These are phyloP conservation scores for Yponomeuta malinellus DNA, from an alignment of 2,888 invertebrate species.

Conservation along the genomic window DNA sequence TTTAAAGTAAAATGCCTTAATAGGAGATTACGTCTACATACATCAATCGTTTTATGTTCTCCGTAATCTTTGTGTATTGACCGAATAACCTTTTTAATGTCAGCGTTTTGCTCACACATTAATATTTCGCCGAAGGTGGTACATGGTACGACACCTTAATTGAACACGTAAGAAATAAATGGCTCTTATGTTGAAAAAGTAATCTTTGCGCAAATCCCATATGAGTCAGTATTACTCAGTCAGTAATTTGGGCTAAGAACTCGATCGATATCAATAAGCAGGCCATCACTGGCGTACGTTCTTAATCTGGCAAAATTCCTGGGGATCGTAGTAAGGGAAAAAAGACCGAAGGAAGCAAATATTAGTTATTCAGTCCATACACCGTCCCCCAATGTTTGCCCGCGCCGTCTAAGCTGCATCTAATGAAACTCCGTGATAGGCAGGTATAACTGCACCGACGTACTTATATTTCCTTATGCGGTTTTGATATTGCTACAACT, in stretches of 20 bases:
- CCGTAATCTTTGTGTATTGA: neutral
- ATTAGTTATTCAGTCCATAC: slow-evolving; percentile 50
- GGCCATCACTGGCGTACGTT: neutral
- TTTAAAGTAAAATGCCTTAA: neutral
- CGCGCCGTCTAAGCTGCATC: slow-evolving; percentile 71
- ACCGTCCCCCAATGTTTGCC: slow-evolving; percentile 61
- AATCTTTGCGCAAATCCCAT: too few species aligned
- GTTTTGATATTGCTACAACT: slow-evolving; percentile 35
- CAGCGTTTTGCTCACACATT: neutral
- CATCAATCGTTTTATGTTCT: neutral
- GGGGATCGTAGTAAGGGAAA: slow-evolving; percentile 26
- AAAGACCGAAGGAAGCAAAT: slow-evolving; percentile 60
- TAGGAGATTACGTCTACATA: neutral
- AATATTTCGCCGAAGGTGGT: neutral
- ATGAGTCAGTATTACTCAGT: neutral
- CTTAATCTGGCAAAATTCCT: slow-evolving; percentile 3
- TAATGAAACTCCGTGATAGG: slow-evolving; percentile 73
- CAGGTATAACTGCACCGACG: slow-evolving; percentile 59
- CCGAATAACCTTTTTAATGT: neutral
- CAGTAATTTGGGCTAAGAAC: neutral
- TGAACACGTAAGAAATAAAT: too few species aligned
- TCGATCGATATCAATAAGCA: neutral
- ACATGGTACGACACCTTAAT: too few species aligned
- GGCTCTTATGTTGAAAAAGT: too few species aligned
- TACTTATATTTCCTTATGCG: neutral